These are phyloP conservation scores for Ophioderma brevispina DNA, from an alignment of 35 echinoderm and acorn worm genomes.

Conservation along the genomic window DNA sequence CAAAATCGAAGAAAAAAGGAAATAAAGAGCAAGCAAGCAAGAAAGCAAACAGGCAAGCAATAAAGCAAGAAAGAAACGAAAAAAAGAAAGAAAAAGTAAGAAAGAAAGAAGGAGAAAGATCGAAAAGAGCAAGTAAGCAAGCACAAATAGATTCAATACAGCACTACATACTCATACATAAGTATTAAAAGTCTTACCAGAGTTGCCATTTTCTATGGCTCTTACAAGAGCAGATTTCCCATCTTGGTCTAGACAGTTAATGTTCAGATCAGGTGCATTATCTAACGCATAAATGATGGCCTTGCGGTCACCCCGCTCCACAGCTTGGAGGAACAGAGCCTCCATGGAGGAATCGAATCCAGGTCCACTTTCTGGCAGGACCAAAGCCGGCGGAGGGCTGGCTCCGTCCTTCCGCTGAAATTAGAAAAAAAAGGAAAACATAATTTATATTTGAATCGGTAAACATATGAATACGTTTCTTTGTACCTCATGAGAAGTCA, in stretches of 20 bases:
- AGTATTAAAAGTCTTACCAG: constrained; percentile 67
- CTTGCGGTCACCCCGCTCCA: constrained; percentile 85
- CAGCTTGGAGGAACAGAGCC: constrained; percentile 78
- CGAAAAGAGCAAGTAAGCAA: too few species aligned
- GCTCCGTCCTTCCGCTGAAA: constrained; percentile 1
- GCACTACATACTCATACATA: too few species aligned
- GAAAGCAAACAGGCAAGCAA: too few species aligned
- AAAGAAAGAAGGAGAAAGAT: too few species aligned
- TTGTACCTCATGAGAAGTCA: too few species aligned
- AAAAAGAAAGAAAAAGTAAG: too few species aligned
- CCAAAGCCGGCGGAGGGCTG: background rate
- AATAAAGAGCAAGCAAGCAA: too few species aligned
- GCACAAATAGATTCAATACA: too few species aligned
- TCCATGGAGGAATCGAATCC: constrained; percentile 61
- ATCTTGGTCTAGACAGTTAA: constrained; percentile 81
- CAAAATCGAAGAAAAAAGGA: too few species aligned
- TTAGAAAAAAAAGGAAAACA: background rate
- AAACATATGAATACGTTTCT: too few species aligned
- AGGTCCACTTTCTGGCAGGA: background rate
- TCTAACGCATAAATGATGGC: constrained; percentile 95
- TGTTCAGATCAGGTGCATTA: constrained; percentile 88
- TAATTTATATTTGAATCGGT: too few species aligned
- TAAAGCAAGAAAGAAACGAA: too few species aligned
- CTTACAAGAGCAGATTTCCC: constrained; percentile 75
- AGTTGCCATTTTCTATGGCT: constrained; percentile 96